Evolutionary conservation across 2,888 invertebrate genomes (phyloP), one percentile per base, ranked within the genome.

Genomic region (Fissipunctia ypsillon): DNA sequence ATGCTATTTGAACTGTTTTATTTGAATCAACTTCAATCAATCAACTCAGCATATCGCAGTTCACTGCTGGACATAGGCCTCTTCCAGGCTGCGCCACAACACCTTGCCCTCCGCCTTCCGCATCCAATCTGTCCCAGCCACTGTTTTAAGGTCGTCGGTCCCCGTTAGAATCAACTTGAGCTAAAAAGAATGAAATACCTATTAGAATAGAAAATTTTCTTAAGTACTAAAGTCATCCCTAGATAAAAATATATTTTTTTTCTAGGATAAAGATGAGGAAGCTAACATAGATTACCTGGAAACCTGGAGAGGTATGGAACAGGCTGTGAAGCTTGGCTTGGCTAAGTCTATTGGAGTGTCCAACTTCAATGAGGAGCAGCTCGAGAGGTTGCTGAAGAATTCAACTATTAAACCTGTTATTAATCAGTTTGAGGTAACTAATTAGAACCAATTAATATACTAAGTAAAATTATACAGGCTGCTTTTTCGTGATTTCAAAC

Each of bases 271-370:
- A 50, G 93, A 94, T 2, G 91, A 92, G 66, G 97, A 96, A 86
- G 96, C 96, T 50, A 97, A 97, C 66, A 96, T 97, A 25, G 98
- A 98, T 88, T 98, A 97, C 88, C 64, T 97, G 12, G 98, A 98
- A 88, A 97, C 98, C 0, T 98, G 98, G 97, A 95, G 96, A 89
- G 98, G 97, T 22, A 97, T 99, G 97, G 98, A 98, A 91, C 96
- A 97, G 84, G 97, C 97, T 60, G 96, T 97, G 1, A 94, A 96
- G 35, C 91, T 96, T 38, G 98, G 98, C 0, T 93, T 98, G 1
- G 94, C 97, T 0, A 97, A 96, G 86, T 97, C 97, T 67, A 98
- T 99, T 75, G 98, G 98, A 0, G 93, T 98, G 1, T 98, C 98
- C 41, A 99, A 99, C 93, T 98, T 98, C 90, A 98, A 97, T 88